Percentiles rank a stretch among this genome's conserved stretches.
These are phyloP conservation scores for Xiphophorus hellerii DNA, from an alignment of 2,113 vertebrate species.

Conservation along the genomic window DNA sequence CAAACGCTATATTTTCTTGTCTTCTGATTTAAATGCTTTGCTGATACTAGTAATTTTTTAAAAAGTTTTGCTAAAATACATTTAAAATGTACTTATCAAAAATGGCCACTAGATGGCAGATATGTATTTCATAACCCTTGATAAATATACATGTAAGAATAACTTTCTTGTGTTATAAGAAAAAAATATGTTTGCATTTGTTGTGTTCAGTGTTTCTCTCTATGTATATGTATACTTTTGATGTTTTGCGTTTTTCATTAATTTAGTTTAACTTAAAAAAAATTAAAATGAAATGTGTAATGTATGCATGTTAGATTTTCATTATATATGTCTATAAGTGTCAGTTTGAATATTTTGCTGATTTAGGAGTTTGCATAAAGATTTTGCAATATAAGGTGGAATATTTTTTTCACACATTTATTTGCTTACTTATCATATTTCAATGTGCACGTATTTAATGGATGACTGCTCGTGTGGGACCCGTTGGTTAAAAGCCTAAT, in stretches of 20 bases:
- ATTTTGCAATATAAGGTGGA: too few relatives aligned
- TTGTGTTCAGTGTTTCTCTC: background rate
- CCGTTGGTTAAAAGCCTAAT: background rate
- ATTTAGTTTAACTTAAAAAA: background rate
- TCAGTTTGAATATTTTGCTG: background rate
- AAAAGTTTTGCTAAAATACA: too few relatives aligned
- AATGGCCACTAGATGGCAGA: slow-evolving; percentile 66
- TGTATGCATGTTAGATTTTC: background rate
- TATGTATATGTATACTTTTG: background rate
- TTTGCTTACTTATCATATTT: background rate
- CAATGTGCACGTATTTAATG: background rate
- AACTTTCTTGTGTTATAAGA: background rate
- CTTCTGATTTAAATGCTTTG: background rate
- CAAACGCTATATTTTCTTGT: background rate
- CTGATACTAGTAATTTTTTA: background rate
- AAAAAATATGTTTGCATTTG: background rate
- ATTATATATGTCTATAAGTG: background rate
- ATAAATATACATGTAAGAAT: background rate
- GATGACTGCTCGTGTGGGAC: background rate
- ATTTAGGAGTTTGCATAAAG: background rate
- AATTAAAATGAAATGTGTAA: slow-evolving; percentile 3
- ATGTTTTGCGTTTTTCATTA: background rate
- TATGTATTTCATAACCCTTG: slow-evolving; percentile 5
- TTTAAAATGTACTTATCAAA: background rate
- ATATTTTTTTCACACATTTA: background rate